A percentile compares a stretch with the other conserved stretches of the same genome.
Evolutionary conservation across 2,113 vertebrate genomes (phyloP).

Genomic region (Otocyon megalotis): DNA sequence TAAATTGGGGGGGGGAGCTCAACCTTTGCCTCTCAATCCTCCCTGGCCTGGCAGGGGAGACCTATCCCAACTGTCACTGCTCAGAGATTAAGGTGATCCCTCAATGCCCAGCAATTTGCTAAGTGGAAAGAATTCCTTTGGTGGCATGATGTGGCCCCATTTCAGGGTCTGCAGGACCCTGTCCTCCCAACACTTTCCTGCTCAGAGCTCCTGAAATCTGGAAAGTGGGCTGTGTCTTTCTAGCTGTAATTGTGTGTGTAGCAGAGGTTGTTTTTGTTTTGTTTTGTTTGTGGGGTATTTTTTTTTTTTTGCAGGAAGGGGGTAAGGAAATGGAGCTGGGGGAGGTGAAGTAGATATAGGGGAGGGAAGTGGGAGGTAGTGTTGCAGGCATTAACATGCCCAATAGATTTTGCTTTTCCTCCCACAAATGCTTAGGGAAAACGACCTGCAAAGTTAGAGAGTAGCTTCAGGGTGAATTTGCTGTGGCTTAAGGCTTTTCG

Average conservation of each 20-base stretch:
- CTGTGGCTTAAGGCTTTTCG: slow-evolving; percentile 49
- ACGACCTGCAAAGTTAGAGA: not conserved
- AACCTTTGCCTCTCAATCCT: not conserved
- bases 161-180: not conserved
- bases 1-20: not conserved
- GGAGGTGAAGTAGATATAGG: not conserved
- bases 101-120: slow-evolving; percentile 13
- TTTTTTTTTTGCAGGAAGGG: not conserved
- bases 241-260: not conserved
- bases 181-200: not conserved
- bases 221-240: slow-evolving; percentile 35
- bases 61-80: not conserved
- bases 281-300: not conserved
- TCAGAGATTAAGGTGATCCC: slow-evolving; percentile 19
- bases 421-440: not conserved
- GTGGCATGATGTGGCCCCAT: not conserved
- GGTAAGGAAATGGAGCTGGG: not conserved
- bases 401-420: slow-evolving; percentile 45
- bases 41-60: not conserved
- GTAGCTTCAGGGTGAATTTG: slow-evolving; percentile 53
- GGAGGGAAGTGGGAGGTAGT: not conserved
- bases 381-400: not conserved
- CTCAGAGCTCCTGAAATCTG: slow-evolving; percentile 20
- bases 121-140: slow-evolving; percentile 47
- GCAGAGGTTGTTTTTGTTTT: not conserved